Evolutionary conservation across 2,797 vertebrate genomes (phyloP).

Genomic region (Brachyrhaphis roseni): DNA sequence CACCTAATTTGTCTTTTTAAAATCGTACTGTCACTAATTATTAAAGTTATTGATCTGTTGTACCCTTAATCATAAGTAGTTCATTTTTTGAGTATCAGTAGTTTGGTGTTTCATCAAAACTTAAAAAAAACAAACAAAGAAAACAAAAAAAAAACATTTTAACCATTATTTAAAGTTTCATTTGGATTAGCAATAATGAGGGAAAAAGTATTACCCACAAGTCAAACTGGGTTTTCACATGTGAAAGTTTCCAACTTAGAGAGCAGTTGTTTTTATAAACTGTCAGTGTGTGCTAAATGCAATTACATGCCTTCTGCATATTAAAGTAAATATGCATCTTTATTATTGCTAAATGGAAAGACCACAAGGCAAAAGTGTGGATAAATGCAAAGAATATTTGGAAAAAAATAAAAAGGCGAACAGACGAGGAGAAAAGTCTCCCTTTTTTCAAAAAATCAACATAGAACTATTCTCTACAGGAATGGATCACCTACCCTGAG

Average conservation of each 20-base stretch:
- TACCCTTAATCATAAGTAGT: slow-evolving; percentile 8
- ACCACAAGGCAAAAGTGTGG: slow-evolving; percentile 56
- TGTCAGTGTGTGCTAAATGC: slow-evolving; percentile 75
- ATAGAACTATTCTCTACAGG: slow-evolving; percentile 73
- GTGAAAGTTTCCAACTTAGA: slow-evolving; percentile 32
- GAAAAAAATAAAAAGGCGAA: slow-evolving; percentile 43
- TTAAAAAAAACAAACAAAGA: background rate
- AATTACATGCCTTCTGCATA: slow-evolving; percentile 82
- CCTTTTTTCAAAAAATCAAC: slow-evolving; percentile 53
- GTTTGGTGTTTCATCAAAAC: slow-evolving; percentile 10
- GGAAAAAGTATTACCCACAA: slow-evolving; percentile 35
- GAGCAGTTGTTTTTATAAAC: slow-evolving; percentile 29
- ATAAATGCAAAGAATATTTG: slow-evolving; percentile 62
- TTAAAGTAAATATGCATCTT: slow-evolving; percentile 75
- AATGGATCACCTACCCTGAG: slow-evolving; percentile 93
- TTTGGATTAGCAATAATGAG: slow-evolving; percentile 36
- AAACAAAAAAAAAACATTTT: slow-evolving; percentile 26
- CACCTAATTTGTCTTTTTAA: slow-evolving; percentile 4
- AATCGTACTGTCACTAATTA: background rate
- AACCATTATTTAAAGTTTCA: slow-evolving; percentile 28
- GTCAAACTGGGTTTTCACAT: slow-evolving; percentile 50
- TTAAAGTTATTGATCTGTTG: background rate
- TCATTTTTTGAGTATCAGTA: slow-evolving; percentile 14
- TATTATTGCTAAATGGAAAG: slow-evolving; percentile 62
- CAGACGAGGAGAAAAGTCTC: slow-evolving; percentile 66